Base-by-base conservation (phyloP, 2,113 vertebrate species). In the Lathamus discolor region DNA sequence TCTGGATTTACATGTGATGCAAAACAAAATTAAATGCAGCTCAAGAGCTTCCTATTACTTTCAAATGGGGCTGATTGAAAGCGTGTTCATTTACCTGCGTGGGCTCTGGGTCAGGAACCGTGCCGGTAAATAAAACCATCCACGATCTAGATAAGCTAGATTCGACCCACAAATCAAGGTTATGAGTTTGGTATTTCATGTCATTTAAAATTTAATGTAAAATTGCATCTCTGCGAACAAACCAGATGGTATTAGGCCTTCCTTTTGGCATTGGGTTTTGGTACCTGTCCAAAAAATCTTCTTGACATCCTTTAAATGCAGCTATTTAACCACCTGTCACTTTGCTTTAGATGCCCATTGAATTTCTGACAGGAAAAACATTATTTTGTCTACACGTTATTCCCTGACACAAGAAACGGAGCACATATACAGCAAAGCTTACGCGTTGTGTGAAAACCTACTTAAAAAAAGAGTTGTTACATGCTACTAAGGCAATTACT, bases 341-440 rank as follows among this genome's bases (percentile, higher is more conserved):
- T 97, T 96, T 96, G 96, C 97, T 96, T 92, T 96, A 92, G 90
- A 94, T 94, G 86, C 92, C 94, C 95, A 97, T 89, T 97, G 97
- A 97, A 97, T 96, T 97, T 97, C 96, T 97, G 94, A 96, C 95
- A 96, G 97, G 95, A 96, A 98, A 97, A 97, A 97, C 95, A 96
- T 97, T 97, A 97, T 97, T 98, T 97, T 96, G 92, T 94, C 95
- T 79, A 86, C 95, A 96, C 72, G 17, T 96, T 97, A 94, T 95
- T 96, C 95, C 86, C 17, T 61, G 86, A 97, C 94, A 97, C 95
- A 93, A 92, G 89, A 79, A 96, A 93, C 44, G 77, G 61, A 96
- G 87, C 72, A 67, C 85, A 88, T 62, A 92, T 5, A 90, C 92
- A 77, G 93, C 83, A 84, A 95, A 95, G 92, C 91, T 97, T 96